Base-by-base conservation (phyloP, 1,140 invertebrate genomes). In the Ectropis grisescens region DNA sequence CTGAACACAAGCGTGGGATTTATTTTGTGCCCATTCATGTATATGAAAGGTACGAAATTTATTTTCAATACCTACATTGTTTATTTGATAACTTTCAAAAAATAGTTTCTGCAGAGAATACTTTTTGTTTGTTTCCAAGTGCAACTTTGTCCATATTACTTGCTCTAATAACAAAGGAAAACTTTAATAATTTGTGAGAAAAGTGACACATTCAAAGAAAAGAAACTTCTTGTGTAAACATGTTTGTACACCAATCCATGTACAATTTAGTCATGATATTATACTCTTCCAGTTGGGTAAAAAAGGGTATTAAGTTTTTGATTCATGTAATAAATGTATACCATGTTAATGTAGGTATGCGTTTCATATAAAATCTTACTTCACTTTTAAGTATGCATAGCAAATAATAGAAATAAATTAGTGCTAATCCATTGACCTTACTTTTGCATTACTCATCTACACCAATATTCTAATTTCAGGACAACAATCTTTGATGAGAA, bases 401-500 rank as follows among this genome's bases (percentile, higher is more conserved):
- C n/a, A n/a, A n/a, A n/a, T n/a, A n/a, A n/a, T n/a, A n/a, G n/a
- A n/a, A n/a, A n/a, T n/a, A n/a, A n/a, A n/a, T n/a, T 36, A 27
- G 24, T 27, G 25, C 13, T 16, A 29, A 12, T 36, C 2, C 12
- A 6, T 36, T 22, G 19, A 7, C 28, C 11, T 27, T n/a, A 29
- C 2, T n/a, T 27, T 26, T 25, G 29, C 1, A 34, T 2, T 14
- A 40, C 16, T 10, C 12, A 41, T 13, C 12, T 23, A 24, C 13
- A 13, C 37, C 37, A 30, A 6, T 11, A 4, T 32, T 23, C 8
- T 25, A 7, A 29, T 52, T 57, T 27, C 45, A 78, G 72, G 42
- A 43, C 45, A n/a, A 64, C 74, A 11, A 60, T 75, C 13, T 79
- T 79, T 29, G 60, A 75, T 28, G 47, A 67, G 12, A 75, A 71